Base-by-base conservation (phyloP, 2,888 invertebrate species). In the Ormia ochracea region DNA sequence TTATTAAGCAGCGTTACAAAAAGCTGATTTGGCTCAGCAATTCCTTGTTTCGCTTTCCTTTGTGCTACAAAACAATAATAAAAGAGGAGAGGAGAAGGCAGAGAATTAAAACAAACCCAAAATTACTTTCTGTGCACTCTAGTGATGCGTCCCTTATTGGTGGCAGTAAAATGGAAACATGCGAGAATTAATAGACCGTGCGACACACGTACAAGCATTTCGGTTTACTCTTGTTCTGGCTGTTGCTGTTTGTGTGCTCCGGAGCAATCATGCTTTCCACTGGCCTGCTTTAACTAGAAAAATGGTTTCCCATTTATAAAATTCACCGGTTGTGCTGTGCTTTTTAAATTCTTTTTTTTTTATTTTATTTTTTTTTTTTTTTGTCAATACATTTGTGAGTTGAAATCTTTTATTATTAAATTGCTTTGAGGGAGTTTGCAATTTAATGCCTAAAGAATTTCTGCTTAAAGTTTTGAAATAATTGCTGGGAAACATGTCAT, bases 111-210 rank as follows among this genome's bases (percentile, higher is more conserved):
- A n/a, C n/a, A n/a, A n/a, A n/a, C n/a, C n/a, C n/a, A n/a, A n/a
- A n/a, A n/a, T n/a, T n/a, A n/a, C 12, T 50, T 50, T 50, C 4
- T 50, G 14, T 28, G 50, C 14, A n/a, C n/a, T 6, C 3, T 3
- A 50, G 5, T 26, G 14, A 1, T 26, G 65, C 12, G 26, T 66
- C 31, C 48, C 23, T 43, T 61, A 66, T 43, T 41, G 50, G 66
- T 14, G 33, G 50, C 31, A n/a, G 26, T 14, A 50, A 50, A 58
- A 28, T 41, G 56, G 61, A 66, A 59, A 79, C 63, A 73, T 59
- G 59, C 19, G 41, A n/a, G n/a, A 69, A 68, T 79, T 74, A 77
- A 77, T 79, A 73, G 81, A 73, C 48, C 76, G 26, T 79, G 69
- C 61, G 73, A 77, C 69, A 56, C 73, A 79, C 68, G 50, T 38